phyloP scores from a whole-genome alignment of 37 sponge, comb jelly and placozoan genomes.

The Mnemiopsis leidyi region DNA sequence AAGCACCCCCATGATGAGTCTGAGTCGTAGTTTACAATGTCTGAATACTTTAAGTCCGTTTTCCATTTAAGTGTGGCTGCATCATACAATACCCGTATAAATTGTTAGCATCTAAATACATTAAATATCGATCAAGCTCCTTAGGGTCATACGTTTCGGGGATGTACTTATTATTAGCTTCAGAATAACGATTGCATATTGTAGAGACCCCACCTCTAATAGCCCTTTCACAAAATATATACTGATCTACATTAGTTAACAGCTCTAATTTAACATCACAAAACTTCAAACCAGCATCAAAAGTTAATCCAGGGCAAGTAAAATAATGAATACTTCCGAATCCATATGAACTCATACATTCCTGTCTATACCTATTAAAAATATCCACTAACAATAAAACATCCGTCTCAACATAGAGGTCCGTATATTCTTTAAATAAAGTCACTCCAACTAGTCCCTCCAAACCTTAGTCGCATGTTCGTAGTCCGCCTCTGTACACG shows the following conservation, averaged over 20 bases:
- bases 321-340: constrained; percentile 22
- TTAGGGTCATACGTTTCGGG: neutral
- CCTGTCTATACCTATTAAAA: neutral
- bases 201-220: neutral
- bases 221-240: neutral
- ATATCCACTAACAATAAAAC: constrained; percentile 25
- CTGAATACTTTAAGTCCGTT: too few relatives aligned
- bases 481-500: neutral
- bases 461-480: neutral
- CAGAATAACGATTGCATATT: neutral
- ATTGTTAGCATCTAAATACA: constrained; percentile 8
- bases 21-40: neutral
- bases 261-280: constrained; percentile 6
- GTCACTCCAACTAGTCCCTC: neutral
- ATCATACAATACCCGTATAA: too few relatives aligned
- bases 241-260: constrained; percentile 5
- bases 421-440: neutral
- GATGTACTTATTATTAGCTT: neutral
- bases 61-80: too few relatives aligned
- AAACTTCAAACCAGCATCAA: constrained; percentile 50
- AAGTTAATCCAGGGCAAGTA: constrained; percentile 17
- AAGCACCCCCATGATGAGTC: neutral
- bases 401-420: constrained; percentile 5
- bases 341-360: neutral
- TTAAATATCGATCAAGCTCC: neutral